Evolutionary conservation across 2,113 vertebrate species (phyloP), one percentile per base, ranked within the genome.

Genomic region (Eidolon helvum): DNA sequence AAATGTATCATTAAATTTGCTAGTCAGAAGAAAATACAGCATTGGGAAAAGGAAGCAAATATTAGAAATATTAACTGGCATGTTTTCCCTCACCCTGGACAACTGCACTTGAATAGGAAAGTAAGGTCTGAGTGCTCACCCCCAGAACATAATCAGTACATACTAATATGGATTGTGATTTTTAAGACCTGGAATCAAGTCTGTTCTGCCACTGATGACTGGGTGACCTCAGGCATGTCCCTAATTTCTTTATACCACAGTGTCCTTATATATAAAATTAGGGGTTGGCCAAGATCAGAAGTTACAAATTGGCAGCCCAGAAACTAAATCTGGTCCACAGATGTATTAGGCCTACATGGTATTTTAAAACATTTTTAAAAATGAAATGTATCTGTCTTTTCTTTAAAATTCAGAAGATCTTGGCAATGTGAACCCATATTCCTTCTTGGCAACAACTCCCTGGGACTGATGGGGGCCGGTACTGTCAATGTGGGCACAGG

Each of bases 21-120:
- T 66, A 74, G 18, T 72, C 40, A 89, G 72, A 87, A 57, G 72
- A 45, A 91, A 50, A 86, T 38, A 53, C 1, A 97, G 6, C 4
- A 43, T 10, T 95, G 53, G 59, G 28, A 75, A 91, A 92, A 3
- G 38, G 48, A 94, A 94, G 21, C n/a, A 92, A 96, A 80, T 40
- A 55, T 66, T 59, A 63, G 91, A 80, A 89, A 66, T 69, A 83
- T 40, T 87, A 68, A 10, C 16, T n/a, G 3, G 50, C 24, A 55
- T 10, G 0, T 45, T 92, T 94, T 91, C 21, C 24, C 19, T 83
- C 18, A 61, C 10, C 19, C 26, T 2, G 2, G 69, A 63, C 43
- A 48, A 4, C 28, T 84, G 28, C 4, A 53, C 19, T 86, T 89
- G 86, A 85, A 35, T 24, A 68, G 43, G 33, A 90, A 8, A 79